phyloP scores from a whole-genome alignment of 2,113 vertebrate genomes.

The Microtus pennsylvanicus region DNA sequence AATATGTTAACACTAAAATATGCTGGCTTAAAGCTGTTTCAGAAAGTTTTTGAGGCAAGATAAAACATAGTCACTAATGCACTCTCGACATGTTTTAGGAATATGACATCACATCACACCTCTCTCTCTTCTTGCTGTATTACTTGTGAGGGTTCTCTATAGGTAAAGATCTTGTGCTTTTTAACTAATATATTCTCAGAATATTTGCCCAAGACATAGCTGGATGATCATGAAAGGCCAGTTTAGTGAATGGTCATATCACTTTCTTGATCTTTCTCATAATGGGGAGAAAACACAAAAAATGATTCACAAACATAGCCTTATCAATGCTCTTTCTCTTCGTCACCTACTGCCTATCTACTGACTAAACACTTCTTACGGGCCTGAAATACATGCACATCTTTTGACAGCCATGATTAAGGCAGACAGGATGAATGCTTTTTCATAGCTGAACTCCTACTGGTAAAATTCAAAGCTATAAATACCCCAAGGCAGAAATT shows the following conservation, averaged over 20 bases:
- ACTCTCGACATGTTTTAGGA: background rate
- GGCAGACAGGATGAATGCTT: background rate
- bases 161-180: background rate
- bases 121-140: background rate
- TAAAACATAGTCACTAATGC: background rate
- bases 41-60: background rate
- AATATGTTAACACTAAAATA: background rate
- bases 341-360: background rate
- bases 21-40: background rate
- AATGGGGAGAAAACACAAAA: background rate
- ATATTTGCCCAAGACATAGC: background rate
- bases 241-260: background rate
- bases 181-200: background rate
- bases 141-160: constrained; percentile 3
- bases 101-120: background rate
- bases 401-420: background rate
- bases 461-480: background rate
- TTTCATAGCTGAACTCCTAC: background rate
- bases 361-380: background rate
- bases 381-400: background rate
- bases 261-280: background rate
- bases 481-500: background rate
- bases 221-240: background rate
- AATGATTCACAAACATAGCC: background rate
- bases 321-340: background rate